These are phyloP conservation scores for Margarornis squamiger DNA, from an alignment of 2,797 vertebrate genomes.

Conservation along the genomic window DNA sequence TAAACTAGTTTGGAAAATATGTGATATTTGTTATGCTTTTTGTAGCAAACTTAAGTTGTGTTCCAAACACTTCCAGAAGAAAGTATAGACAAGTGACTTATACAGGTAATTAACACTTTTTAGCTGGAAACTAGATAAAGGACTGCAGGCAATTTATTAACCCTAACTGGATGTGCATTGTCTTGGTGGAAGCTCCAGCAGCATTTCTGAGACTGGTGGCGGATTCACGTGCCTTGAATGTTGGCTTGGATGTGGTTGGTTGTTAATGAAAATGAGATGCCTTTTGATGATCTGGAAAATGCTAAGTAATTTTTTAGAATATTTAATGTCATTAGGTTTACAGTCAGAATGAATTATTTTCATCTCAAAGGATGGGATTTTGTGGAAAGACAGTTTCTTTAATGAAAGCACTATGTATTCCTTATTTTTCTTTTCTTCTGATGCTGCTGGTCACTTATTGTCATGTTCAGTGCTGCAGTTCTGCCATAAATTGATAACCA, in stretches of 20 bases:
- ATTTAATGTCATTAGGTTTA: neutral
- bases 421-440: neutral
- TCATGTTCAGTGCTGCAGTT: constrained; percentile 70
- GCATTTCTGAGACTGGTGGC: neutral
- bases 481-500: constrained; percentile 81
- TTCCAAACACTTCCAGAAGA: neutral
- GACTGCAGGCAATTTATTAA: neutral
- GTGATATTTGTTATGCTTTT: neutral
- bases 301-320: neutral
- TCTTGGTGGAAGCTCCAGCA: neutral
- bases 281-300: neutral
- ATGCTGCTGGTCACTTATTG: neutral
- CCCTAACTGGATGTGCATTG: neutral
- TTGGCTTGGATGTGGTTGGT: neutral
- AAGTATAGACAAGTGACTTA: neutral
- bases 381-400: neutral
- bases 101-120: neutral
- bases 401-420: neutral
- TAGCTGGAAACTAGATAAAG: neutral
- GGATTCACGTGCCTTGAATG: neutral
- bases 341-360: neutral
- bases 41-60: neutral
- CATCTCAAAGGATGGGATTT: neutral
- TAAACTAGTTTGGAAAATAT: neutral
- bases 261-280: neutral